Conservation (phyloP, 2,888 invertebrate species). For the Rhopalosiphum nymphaeae region DNA sequence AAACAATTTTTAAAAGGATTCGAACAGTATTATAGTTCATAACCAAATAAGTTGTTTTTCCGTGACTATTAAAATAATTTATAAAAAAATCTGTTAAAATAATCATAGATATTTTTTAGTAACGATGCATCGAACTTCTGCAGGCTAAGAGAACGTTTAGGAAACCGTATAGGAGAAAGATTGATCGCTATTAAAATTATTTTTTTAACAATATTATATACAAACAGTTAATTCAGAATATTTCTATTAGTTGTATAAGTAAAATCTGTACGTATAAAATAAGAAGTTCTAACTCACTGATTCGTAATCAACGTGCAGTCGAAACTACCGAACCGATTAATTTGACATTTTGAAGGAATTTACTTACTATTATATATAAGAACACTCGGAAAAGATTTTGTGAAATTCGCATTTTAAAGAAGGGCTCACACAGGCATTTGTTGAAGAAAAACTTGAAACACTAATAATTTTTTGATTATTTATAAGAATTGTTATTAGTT, state of each 20-base stretch:
- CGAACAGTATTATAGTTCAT: not conserved
- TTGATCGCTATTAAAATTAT: not conserved
- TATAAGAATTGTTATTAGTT: no score
- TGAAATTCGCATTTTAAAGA: no score
- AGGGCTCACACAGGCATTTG: no score
- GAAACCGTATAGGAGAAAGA: not conserved
- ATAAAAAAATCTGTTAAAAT: not conserved
- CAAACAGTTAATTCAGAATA: not conserved
- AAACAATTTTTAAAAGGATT: not conserved
- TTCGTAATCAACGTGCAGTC: no score
- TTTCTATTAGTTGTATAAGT: not conserved
- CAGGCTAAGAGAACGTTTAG: not conserved
- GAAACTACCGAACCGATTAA: no score
- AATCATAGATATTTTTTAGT: not conserved
- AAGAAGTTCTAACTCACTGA: no score
- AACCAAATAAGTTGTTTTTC: not conserved
- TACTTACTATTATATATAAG: no score
- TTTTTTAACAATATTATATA: not conserved
- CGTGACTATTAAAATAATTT: not conserved
- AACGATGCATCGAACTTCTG: not conserved
- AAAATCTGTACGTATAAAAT: not conserved
- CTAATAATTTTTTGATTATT: no score
- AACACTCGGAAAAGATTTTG: no score
- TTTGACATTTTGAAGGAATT: no score
- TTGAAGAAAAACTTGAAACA: no score